Evolutionary conservation across 92 coral and sea anemone genomes (phyloP), one percentile per base, ranked within the genome.

Genomic region (Epizoanthus stellaris): DNA sequence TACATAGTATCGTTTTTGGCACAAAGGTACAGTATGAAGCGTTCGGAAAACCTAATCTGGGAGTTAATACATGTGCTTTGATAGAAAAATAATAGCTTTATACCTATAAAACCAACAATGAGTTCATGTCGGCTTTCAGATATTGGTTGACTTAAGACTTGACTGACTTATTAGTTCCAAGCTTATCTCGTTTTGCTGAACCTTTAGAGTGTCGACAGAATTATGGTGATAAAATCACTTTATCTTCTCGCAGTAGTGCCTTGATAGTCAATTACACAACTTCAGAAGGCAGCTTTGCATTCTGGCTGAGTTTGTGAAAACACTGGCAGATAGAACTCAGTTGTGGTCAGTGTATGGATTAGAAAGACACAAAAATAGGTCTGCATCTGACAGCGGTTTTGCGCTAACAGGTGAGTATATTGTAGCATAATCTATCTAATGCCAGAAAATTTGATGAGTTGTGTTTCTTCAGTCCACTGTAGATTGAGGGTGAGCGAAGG

Each of bases 71-170:
- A 59, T 40, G 56, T 39, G 59, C 60, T 62, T 79, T 63, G 72
- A 79, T 62, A 45, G 71, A 79, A 17, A 79, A 43, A 79, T 63
- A 79, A 79, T 62, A 79, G 83, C 40, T 42, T 42, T 63, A 43
- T 79, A 40, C 83, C 47, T 21, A 39, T 39, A 79, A 79, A 79
- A 79, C 73, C 61, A 79, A 79, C 83, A 79, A 79, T 79, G 72
- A 62, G 19, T 8, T 42, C 52, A 79, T 59, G 23, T 42, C 71
- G 4, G 72, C 43, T 17, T 39, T 62, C 47, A 19, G 83, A 42
- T 4, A 20, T 79, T 39, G 60, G 59, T 7, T 38, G 11, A 79
- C 59, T 43, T 79, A 61, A 21, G 56, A 79, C 49, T 61, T 79
- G 72, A 79, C 34, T 63, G 71, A 62, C 83, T 62, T 42, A 47